A percentile compares a stretch with the other conserved stretches of the same genome.
Evolutionary conservation across 2,113 vertebrate genomes (phyloP).

Genomic region (Blennius ocellaris): DNA sequence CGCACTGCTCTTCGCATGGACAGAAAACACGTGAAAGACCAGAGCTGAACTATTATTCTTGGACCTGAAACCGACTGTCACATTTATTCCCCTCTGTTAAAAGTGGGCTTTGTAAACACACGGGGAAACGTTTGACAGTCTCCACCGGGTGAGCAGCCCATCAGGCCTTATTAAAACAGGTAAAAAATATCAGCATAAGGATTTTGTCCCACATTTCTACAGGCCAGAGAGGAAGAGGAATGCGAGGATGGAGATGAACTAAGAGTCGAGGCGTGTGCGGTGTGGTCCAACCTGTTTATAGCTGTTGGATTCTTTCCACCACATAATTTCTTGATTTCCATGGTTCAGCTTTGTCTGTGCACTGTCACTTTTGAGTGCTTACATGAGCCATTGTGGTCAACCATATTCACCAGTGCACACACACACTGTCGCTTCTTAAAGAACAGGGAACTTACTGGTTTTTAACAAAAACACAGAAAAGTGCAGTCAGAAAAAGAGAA

Average conservation of each 20-base stretch:
- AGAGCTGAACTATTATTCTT: constrained; percentile 71
- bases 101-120: constrained; percentile 67
- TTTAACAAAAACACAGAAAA: constrained; percentile 47
- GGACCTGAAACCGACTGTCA: constrained; percentile 58
- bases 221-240: constrained; percentile 42
- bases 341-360: constrained; percentile 52
- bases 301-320: constrained; percentile 62
- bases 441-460: constrained; percentile 27
- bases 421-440: constrained; percentile 23
- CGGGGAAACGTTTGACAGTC: constrained; percentile 56
- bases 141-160: constrained; percentile 39
- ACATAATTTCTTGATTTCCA: constrained; percentile 61
- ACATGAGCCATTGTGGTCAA: constrained; percentile 52
- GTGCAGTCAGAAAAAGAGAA: not conserved
- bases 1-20: constrained; percentile 50
- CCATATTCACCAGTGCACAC: constrained; percentile 49
- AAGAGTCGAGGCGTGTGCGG: constrained; percentile 44
- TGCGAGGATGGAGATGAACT: constrained; percentile 51
- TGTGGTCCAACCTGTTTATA: constrained; percentile 71
- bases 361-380: constrained; percentile 67
- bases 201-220: constrained; percentile 43
- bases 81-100: constrained; percentile 32
- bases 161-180: constrained; percentile 68
- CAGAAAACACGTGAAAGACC: constrained; percentile 42
- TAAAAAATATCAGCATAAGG: constrained; percentile 57